Conservation (phyloP, 2,113 vertebrate species). For the Parotia lawesii region DNA sequence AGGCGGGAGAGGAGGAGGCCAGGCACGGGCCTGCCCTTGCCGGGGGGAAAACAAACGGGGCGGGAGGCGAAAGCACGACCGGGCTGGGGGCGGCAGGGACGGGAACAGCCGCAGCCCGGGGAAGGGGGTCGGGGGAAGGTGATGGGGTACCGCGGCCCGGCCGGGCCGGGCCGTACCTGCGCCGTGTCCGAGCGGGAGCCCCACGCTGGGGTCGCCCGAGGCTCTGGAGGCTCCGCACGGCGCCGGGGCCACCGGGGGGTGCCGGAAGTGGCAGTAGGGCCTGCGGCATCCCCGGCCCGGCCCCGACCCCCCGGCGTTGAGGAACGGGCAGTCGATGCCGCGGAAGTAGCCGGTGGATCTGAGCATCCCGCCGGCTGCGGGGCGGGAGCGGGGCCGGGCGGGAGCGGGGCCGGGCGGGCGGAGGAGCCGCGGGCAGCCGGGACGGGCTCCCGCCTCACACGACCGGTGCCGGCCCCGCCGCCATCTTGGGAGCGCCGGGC, state of each 20-base stretch:
- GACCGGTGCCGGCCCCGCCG: neutral
- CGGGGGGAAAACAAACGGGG: neutral
- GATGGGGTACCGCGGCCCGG: neutral
- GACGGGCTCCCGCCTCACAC: neutral
- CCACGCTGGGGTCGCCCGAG: constrained; percentile 4
- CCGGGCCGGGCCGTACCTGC: neutral
- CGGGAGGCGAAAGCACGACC: neutral
- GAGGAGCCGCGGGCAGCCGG: neutral
- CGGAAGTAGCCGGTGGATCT: constrained; percentile 91
- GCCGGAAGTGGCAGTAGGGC: constrained; percentile 94
- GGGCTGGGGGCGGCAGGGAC: neutral
- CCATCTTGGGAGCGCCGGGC: constrained; percentile 1
- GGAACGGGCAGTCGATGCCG: constrained; percentile 90
- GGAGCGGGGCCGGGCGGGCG: neutral
- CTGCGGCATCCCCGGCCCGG: constrained; percentile 70
- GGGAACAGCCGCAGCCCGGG: neutral
- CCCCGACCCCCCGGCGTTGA: constrained; percentile 45
- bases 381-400: neutral
- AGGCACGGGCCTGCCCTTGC: neutral
- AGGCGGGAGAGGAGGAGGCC: too few relatives aligned
- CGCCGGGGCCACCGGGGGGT: constrained; percentile 68
- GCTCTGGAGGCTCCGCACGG: neutral
- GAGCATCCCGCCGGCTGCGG: constrained; percentile 75
- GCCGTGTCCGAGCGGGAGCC: neutral
- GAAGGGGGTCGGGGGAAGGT: neutral